These are phyloP conservation scores for Promerops cafer DNA, from an alignment of 2,113 vertebrate genomes.

Conservation along the genomic window DNA sequence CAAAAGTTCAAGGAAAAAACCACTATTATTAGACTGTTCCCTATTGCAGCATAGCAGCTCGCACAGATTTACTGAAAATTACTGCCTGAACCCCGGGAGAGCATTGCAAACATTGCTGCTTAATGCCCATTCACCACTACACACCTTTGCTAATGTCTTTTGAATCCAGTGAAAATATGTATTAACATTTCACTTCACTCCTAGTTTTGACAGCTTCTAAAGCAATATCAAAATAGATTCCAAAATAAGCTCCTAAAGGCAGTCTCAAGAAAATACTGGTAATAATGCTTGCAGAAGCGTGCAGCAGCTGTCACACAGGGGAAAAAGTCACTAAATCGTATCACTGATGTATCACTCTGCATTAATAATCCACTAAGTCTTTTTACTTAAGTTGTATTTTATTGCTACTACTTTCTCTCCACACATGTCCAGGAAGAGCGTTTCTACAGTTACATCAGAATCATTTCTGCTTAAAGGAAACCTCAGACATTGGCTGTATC, in stretches of 20 bases:
- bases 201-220: not conserved
- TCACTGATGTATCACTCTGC: accelerated
- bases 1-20: not conserved
- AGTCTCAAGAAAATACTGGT: not conserved
- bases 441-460: not conserved
- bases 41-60: not conserved
- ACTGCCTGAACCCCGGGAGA: not conserved
- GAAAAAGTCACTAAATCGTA: not conserved
- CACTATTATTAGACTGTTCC: not conserved
- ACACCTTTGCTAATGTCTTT: not conserved
- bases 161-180: not conserved
- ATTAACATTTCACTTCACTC: not conserved
- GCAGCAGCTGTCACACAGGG: not conserved
- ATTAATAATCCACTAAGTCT: not conserved
- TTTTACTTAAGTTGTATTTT: not conserved
- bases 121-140: accelerated
- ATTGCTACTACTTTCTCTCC: not conserved
- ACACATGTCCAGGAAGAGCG: not conserved
- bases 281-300: not conserved
- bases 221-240: not conserved
- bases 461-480: not conserved
- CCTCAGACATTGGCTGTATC: not conserved
- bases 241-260: not conserved
- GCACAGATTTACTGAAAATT: not conserved
- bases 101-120: not conserved